Evolutionary conservation across 2,113 vertebrate genomes (phyloP).

Genomic region (Tenebrosternarchus preto): DNA sequence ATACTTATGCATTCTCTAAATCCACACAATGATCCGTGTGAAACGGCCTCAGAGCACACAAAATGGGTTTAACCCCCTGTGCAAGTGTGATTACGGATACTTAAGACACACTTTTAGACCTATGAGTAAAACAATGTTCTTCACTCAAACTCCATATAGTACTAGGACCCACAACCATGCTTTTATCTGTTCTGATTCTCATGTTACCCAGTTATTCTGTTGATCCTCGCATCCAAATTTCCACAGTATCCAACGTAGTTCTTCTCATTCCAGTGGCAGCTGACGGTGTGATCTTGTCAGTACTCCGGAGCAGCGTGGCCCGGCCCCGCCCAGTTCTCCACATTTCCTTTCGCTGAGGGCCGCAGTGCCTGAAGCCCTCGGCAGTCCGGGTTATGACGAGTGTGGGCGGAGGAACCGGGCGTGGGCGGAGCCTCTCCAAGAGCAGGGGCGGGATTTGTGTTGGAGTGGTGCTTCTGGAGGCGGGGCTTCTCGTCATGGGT

Average conservation of each 20-base stretch:
- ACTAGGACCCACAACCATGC: no score
- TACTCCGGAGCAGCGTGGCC: not conserved
- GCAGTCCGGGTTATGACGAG: constrained; percentile 60
- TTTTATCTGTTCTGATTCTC: no score
- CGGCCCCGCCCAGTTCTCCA: constrained; percentile 57
- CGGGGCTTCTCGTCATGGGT: constrained; percentile 43
- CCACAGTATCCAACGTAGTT: no score
- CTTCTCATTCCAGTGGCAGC: no score
- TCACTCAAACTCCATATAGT: not conserved
- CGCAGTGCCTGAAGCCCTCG: constrained; percentile 62
- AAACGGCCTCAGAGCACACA: constrained; percentile 10
- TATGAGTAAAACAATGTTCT: not conserved
- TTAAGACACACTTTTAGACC: not conserved
- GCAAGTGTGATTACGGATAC: not conserved
- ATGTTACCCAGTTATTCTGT: no score
- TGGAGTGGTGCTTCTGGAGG: constrained; percentile 16
- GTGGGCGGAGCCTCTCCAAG: constrained; percentile 42
- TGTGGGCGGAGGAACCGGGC: constrained; percentile 38
- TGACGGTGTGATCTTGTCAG: not conserved
- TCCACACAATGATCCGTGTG: not conserved
- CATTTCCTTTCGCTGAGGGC: constrained; percentile 59
- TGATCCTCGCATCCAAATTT: no score
- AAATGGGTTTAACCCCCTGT: not conserved
- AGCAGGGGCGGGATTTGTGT: constrained; percentile 40
- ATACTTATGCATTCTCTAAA: not conserved